Base-by-base conservation (phyloP, 2,113 vertebrate species). In the Rhineura floridana region DNA sequence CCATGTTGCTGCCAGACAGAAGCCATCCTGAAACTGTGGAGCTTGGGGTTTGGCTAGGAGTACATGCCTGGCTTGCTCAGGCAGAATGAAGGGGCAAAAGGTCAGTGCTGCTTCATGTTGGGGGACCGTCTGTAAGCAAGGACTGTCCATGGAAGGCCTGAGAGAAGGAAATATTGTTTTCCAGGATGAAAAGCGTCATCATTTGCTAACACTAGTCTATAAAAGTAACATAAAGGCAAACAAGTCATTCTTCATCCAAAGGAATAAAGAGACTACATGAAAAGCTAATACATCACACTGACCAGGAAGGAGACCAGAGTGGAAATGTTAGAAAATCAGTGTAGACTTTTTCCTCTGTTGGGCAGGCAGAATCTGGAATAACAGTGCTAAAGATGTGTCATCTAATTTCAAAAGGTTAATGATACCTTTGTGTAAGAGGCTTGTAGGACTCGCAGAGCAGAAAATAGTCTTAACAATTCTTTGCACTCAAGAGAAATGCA, bases 251-350 rank as follows among this genome's bases (percentile, higher is more conserved):
- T 93, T 95, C 90, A 91, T 92, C n/a, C n/a, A n/a, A n/a, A n/a
- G n/a, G n/a, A n/a, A n/a, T n/a, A n/a, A n/a, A n/a, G n/a, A n/a
- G n/a, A n/a, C n/a, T 93, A 69, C 84, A 91, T 88, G 84, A 83
- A 90, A 91, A 91, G 87, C 92, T 93, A 94, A 95, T 89, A 83
- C 90, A 89, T 95, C 84, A 81, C 77, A 46, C 92, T 94, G 86
- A 88, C 92, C 79, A 77, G 85, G 67, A 91, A 92, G 65, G 87
- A 88, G 81, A 13, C 73, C 63, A 85, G 86, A 88, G 86, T 91
- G 87, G 67, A 84, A 85, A 83, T 44, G 36, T 21, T 86, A 83
- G 88, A 93, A 93, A 95, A 93, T 91, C 91, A 82, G 88, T 94
- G 88, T 84, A 94, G 86, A 91, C 33, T 91, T 92, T 87, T 89